Evolutionary conservation across 2,888 invertebrate species (phyloP).

Genomic region (Oasisia sp.): DNA sequence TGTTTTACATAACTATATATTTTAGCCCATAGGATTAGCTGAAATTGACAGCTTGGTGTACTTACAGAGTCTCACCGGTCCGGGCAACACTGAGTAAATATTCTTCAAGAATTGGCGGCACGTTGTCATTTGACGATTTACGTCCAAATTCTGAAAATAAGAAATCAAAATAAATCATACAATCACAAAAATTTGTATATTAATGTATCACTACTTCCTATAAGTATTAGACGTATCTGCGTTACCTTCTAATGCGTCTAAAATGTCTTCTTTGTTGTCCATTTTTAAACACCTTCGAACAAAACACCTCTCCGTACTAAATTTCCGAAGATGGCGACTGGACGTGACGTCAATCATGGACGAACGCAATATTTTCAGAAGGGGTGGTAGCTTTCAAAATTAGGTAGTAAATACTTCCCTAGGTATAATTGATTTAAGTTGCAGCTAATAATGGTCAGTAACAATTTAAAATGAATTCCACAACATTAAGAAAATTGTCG

Average conservation of each 20-base stretch:
- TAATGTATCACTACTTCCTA: not conserved
- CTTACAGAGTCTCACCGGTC: slow-evolving; percentile 40
- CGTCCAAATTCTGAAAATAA: not conserved
- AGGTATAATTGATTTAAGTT: not conserved
- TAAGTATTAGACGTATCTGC: not conserved
- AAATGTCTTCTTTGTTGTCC: not conserved
- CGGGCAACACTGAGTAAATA: slow-evolving; percentile 37
- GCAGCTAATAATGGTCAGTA: not conserved
- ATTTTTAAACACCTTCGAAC: not conserved
- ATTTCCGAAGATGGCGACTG: slow-evolving; percentile 8
- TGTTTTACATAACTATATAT: no score
- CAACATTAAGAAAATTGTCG: not conserved
- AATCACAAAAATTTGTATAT: not conserved
- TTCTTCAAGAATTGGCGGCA: slow-evolving; percentile 35
- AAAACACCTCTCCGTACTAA: not conserved
- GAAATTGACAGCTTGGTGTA: not conserved
- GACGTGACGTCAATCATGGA: not conserved
- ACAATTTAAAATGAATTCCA: not conserved
- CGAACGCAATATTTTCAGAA: not conserved
- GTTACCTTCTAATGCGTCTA: slow-evolving; percentile 17
- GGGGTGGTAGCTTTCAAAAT: not conserved
- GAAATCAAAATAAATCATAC: not conserved
- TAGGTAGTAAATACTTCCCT: not conserved
- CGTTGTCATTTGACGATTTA: slow-evolving; percentile 20
- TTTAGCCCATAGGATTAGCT: no score